These are phyloP conservation scores for Epizoanthus ramosus DNA, from an alignment of 92 coral and sea anemone species.

Conservation along the genomic window DNA sequence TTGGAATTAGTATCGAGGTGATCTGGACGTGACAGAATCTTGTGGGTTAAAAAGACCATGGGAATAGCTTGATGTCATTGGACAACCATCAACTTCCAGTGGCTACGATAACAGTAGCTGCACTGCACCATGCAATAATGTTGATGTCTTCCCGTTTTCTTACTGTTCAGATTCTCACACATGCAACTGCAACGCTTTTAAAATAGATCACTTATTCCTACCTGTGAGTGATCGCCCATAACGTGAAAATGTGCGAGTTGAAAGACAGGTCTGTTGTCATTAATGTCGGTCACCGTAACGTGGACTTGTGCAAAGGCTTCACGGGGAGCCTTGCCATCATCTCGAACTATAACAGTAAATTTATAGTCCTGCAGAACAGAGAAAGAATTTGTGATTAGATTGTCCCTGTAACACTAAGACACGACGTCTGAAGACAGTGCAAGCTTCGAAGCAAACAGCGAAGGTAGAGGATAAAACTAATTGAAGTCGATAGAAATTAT, in stretches of 20 bases:
- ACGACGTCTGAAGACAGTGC: no score
- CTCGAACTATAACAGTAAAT: constrained; percentile 65
- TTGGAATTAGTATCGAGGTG: no score
- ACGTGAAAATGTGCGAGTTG: constrained; percentile 37
- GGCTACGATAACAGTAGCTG: no score
- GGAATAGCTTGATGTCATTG: no score
- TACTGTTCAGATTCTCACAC: neutral
- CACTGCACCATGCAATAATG: no score
- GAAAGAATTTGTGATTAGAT: neutral
- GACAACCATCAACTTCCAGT: no score
- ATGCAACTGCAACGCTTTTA: neutral
- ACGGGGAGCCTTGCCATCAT: constrained; percentile 39
- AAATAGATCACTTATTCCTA: neutral
- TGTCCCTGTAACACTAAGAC: neutral
- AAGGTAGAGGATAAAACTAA: no score
- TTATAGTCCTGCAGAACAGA: constrained; percentile 33
- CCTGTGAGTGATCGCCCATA: neutral
- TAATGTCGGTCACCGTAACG: constrained; percentile 55
- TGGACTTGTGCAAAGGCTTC: constrained; percentile 45
- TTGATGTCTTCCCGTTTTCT: no score
- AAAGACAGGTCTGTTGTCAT: constrained; percentile 62
- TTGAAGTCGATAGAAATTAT: no score
- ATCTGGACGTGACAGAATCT: no score
- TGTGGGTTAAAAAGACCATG: no score
- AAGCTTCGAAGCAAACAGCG: no score